These are phyloP conservation scores for Drosophila funebris DNA, from an alignment of 1,140 invertebrate genomes.

Conservation along the genomic window DNA sequence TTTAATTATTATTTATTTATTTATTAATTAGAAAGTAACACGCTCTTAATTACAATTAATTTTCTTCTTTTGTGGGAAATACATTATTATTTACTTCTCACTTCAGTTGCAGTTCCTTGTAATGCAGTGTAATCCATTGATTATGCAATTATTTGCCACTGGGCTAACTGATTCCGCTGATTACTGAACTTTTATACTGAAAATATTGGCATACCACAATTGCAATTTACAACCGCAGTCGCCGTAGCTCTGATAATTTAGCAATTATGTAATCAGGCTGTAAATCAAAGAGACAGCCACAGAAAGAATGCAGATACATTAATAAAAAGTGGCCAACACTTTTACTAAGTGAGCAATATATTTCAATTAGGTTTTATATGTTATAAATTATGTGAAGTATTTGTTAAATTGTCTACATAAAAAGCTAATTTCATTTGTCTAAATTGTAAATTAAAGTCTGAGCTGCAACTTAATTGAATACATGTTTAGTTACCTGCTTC, in stretches of 20 bases:
- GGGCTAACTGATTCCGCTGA: slow-evolving; percentile 32
- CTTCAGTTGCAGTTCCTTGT: background rate
- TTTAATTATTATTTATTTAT: too few species aligned
- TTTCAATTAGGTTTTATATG: background rate
- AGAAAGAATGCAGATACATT: background rate
- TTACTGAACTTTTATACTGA: slow-evolving; percentile 25
- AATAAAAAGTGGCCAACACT: background rate
- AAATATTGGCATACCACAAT: slow-evolving; percentile 36
- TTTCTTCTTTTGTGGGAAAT: background rate
- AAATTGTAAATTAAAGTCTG: too few species aligned
- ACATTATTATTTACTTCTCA: background rate
- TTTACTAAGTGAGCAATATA: background rate
- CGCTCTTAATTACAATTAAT: background rate
- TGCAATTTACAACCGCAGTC: slow-evolving; percentile 28
- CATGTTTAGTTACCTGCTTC: too few species aligned
- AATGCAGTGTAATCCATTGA: slow-evolving; percentile 25
- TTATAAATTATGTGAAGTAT: too few species aligned
- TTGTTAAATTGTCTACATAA: too few species aligned
- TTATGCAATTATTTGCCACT: slow-evolving; percentile 47
- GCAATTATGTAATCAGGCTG: slow-evolving; percentile 21
- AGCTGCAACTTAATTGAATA: too few species aligned
- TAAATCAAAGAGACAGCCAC: background rate
- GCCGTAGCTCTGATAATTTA: slow-evolving; percentile 2
- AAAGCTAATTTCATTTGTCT: too few species aligned
- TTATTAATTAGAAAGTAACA: too few species aligned